A percentile compares a stretch with the other conserved stretches of the same genome.
phyloP scores from a whole-genome alignment of 2,113 vertebrate species.

The Perca flavescens region DNA sequence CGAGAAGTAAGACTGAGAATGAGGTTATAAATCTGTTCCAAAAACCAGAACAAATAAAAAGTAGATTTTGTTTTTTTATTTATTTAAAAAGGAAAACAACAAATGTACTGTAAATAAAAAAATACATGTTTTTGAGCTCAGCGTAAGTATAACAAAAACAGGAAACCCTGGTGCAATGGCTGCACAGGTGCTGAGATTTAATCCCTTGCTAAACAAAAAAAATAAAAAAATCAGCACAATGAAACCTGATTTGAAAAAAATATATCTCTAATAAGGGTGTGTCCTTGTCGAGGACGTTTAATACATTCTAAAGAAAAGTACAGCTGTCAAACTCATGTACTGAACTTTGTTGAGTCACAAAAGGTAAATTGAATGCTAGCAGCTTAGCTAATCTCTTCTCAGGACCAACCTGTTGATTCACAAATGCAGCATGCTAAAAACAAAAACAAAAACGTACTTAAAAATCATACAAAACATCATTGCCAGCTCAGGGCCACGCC shows the following conservation, averaged over 20 bases:
- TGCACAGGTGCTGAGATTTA: conserved; percentile 65
- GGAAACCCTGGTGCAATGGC: conserved; percentile 62
- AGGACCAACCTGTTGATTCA: conserved; percentile 64
- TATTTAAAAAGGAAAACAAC: conserved; percentile 74
- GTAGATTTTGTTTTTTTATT: conserved; percentile 49
- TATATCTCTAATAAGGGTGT: conserved; percentile 45
- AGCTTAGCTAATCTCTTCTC: conserved; percentile 70
- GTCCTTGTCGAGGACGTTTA: conserved; percentile 56
- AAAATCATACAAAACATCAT: conserved; percentile 61
- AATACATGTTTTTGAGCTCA: conserved; percentile 75
- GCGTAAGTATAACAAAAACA: conserved; percentile 68
- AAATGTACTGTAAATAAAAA: conserved; percentile 76
- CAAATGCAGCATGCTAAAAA: conserved; percentile 71
- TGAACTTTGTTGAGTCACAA: conserved; percentile 57
- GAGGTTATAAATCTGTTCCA: conserved; percentile 38
- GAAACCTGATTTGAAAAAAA: conserved; percentile 71
- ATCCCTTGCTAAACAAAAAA: conserved; percentile 51
- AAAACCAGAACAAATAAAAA: conserved; percentile 66
- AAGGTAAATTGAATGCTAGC: conserved; percentile 65
- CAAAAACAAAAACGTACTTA: background rate
- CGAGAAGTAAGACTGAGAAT: conserved; percentile 61
- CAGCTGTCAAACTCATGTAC: conserved; percentile 64
- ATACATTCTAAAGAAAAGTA: conserved; percentile 82
- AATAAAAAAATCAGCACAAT: conserved; percentile 47
- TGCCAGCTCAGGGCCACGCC: conserved; percentile 56